Conservation (phyloP, 2,797 vertebrate species). For the Periophthalmus magnuspinnatus region DNA sequence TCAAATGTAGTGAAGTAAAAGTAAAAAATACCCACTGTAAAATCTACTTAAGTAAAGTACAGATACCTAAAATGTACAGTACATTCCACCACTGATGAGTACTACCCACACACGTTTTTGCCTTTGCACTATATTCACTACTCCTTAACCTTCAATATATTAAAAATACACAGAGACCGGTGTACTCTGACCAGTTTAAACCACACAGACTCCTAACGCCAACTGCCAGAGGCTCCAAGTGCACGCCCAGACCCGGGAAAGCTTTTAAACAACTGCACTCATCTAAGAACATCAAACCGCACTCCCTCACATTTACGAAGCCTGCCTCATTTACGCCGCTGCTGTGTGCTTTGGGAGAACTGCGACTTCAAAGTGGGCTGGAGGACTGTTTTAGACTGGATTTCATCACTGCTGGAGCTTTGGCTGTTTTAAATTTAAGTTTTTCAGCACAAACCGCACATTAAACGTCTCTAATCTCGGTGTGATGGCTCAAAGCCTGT, state of each 20-base stretch:
- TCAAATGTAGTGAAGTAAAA: no score
- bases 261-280: background rate
- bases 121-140: background rate
- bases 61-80: no score
- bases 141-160: background rate
- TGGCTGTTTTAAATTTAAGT: conserved; percentile 3
- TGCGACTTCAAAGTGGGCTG: conserved; percentile 39
- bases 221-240: conserved; percentile 17
- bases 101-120: background rate
- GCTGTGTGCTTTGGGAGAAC: conserved; percentile 15
- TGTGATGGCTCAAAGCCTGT: conserved; percentile 2
- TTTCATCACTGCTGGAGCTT: conserved; percentile 28
- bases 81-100: no score
- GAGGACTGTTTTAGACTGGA: conserved; percentile 29
- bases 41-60: no score
- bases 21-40: no score
- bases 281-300: conserved; percentile 2
- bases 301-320: conserved; percentile 14
- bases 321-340: conserved; percentile 11
- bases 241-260: conserved; percentile 1
- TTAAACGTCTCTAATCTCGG: conserved; percentile 22
- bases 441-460: conserved; percentile 6
- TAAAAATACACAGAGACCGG: background rate
- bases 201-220: background rate
- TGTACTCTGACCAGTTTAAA: background rate